Evolutionary conservation across 2,797 vertebrate genomes (phyloP), one percentile per base, ranked within the genome.

Genomic region (Fistularia commersonii): DNA sequence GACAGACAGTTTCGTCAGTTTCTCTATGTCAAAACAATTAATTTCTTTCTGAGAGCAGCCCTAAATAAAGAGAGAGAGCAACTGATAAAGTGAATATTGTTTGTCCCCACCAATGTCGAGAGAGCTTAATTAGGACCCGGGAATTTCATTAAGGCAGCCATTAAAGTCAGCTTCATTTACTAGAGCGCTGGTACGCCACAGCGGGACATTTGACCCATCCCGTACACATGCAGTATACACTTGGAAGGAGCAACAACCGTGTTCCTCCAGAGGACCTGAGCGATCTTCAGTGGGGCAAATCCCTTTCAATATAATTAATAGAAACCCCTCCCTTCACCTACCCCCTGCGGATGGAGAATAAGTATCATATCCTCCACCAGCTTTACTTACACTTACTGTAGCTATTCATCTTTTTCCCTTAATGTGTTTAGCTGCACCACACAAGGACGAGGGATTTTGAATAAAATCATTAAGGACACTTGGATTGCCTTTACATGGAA

Each of bases 141-240:
- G 63, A 69, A 88, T 90, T 91, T 90, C 83, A 83, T 87, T 85
- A 87, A 80, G 72, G 82, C 84, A 84, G 63, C 79, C 87, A 82
- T 88, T 89, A 91, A 86, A 83, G 87, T 89, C 83, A 82, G 80
- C 72, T 87, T 77, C 70, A 75, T 85, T 89, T 85, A 83, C 87
- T 80, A 61, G 72, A 77, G 75, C 70, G 71, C 57, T 53, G 57
- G 58, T 57, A 57, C 58, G 49, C 65, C 75, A 82, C 77, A 73
- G 69, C 57, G 69, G 69, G 69, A 79, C 74, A 74, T 68, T 69
- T 59, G 57, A 71, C 60, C 60, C 52, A 54, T 72, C 68, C 42
- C 68, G 66, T 48, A 54, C 44, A 64, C 55, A 54, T 63, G 45
- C 55, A 23, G 23, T 23, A 51, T 38, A 41, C 70, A 77, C 69